Conservation (phyloP, 1,140 invertebrate species). For the Spodoptera litura region DNA sequence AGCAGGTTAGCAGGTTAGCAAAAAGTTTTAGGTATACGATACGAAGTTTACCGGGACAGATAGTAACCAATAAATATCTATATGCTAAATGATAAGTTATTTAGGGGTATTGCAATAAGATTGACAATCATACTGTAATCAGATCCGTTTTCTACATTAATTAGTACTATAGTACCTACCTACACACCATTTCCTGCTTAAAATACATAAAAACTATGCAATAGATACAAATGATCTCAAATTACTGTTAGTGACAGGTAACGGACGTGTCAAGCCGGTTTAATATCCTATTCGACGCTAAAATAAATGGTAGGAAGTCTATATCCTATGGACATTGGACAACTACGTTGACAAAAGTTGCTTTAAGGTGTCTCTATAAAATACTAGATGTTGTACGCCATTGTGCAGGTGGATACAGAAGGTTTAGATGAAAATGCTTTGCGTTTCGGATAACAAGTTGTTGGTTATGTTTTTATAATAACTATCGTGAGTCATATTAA, state of each 20-base stretch:
- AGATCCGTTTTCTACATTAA: too few species aligned
- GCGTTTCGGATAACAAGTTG: too few species aligned
- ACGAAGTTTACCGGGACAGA: too few species aligned
- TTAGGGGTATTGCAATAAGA: too few species aligned
- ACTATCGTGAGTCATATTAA: too few species aligned
- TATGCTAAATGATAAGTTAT: too few species aligned
- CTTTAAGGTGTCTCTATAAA: slow-evolving; percentile 4
- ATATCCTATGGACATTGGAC: slow-evolving; percentile 20
- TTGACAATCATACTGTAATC: too few species aligned
- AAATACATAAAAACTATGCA: slow-evolving; percentile 9
- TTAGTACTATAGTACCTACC: too few species aligned
- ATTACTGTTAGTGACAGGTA: slow-evolving; percentile 6
- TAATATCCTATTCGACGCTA: not conserved
- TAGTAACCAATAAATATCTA: too few species aligned
- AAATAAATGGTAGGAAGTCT: slow-evolving; percentile 22
- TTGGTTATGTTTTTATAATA: too few species aligned
- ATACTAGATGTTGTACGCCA: slow-evolving; percentile 14
- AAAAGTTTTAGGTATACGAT: too few species aligned
- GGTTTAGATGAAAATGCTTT: not conserved
- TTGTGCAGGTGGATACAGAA: not conserved
- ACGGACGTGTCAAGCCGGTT: slow-evolving; percentile 11
- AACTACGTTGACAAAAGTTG: slow-evolving; percentile 3
- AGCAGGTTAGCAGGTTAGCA: too few species aligned
- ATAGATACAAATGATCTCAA: slow-evolving; percentile 3
- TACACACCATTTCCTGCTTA: not conserved